These are phyloP conservation scores for Trichosurus vulpecula DNA, from an alignment of 2,797 vertebrate genomes.

Conservation along the genomic window DNA sequence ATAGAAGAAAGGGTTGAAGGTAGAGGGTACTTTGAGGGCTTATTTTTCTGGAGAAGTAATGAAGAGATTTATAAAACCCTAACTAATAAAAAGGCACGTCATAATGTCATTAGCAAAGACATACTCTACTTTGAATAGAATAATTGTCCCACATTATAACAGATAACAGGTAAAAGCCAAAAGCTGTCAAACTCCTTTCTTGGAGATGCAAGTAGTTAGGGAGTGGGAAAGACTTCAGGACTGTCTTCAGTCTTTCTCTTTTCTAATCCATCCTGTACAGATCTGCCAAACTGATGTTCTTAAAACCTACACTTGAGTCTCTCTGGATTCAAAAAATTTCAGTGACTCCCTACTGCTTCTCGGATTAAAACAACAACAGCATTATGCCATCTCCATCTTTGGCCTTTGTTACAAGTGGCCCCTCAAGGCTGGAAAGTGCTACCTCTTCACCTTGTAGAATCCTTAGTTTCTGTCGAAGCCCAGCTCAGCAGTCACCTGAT, in stretches of 20 bases:
- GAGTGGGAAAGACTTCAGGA: background rate
- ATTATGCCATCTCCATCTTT: background rate
- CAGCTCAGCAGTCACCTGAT: background rate
- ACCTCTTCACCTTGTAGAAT: no score
- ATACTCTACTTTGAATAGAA: slow-evolving; percentile 59
- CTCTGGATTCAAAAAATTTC: background rate
- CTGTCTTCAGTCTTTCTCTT: background rate
- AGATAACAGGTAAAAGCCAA: slow-evolving; percentile 18
- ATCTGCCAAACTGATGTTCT: background rate
- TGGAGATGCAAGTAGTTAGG: background rate
- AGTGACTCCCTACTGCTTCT: background rate
- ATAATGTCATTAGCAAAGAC: slow-evolving; percentile 59
- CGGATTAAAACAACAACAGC: background rate
- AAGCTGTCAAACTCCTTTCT: background rate
- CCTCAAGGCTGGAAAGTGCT: background rate
- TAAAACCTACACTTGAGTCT: background rate
- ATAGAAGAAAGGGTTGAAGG: background rate
- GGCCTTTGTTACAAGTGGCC: background rate
- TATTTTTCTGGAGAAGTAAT: slow-evolving; percentile 40
- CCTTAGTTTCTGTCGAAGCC: background rate
- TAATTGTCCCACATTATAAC: background rate
- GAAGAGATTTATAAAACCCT: slow-evolving; percentile 68
- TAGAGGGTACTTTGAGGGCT: background rate
- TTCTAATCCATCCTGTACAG: background rate
- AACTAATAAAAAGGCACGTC: background rate